Evolutionary conservation across 2,797 vertebrate species (phyloP), one percentile per base, ranked within the genome.

Genomic region (Lagodon rhomboides): DNA sequence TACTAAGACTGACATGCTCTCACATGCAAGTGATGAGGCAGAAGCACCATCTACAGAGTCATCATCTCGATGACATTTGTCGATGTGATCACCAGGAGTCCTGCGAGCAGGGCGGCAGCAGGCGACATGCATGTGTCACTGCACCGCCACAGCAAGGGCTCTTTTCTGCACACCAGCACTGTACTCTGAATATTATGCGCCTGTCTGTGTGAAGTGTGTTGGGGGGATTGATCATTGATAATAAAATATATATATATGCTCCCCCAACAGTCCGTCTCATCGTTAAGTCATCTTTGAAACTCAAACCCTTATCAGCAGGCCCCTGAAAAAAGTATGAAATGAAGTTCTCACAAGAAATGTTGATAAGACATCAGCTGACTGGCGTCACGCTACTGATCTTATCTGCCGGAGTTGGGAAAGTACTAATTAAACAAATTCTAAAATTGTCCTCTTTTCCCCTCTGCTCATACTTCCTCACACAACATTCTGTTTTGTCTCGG

Each of bases 221-320:
- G 64, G 38, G 75, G 51, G 80, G 65, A 20, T 10, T 68, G 54
- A 84, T 84, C 77, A 73, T 12, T 71, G 69, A 64, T 53, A 62
- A 79, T 47, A 62, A 41, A 68, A 44, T 69, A 75, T 20, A 66
- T 30, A 25, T 27, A 44, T 85, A 67, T 65, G 43, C 66, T 74
- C 66, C 47, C 59, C 51, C 64, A 61, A 61, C 75, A 67, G 79
- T 61, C 70, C 18, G 10, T 30, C 27, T 79, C 80, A 87, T 93
- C 84, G 87, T 89, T 83, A 91, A 91, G 56, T 84, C 77, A 90
- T 94, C 89, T 94, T 90, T 93, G 87, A 93, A 93, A 94, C 80
- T 81, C 90, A 86, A 88, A 65, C 30, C 56, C 87, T 94, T 94
- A 95, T 95, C 94, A 90, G 75, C 47, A 15, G 30, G 23, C 65